phyloP scores from a whole-genome alignment of 2,113 vertebrate genomes.

The Tringa solitaria region DNA sequence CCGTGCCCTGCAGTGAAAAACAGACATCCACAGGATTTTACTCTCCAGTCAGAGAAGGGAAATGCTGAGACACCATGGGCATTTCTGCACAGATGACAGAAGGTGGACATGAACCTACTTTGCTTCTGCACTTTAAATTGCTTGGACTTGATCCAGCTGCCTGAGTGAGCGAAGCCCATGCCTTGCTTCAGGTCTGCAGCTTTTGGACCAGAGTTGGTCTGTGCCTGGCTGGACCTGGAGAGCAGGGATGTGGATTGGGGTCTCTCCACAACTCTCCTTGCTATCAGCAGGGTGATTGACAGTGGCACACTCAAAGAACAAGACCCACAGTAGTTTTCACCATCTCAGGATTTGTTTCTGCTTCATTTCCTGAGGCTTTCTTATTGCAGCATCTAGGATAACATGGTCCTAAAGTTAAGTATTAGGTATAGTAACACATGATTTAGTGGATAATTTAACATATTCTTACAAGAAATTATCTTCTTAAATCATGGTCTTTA shows the following conservation, averaged over 20 bases:
- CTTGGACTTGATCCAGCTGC: background rate
- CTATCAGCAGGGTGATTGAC: background rate
- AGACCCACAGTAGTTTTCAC: background rate
- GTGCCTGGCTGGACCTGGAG: background rate
- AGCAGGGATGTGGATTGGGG: background rate
- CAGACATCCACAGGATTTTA: background rate
- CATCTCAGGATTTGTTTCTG: background rate
- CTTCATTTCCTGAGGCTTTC: background rate
- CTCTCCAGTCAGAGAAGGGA: background rate
- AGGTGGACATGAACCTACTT: background rate
- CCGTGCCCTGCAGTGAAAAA: background rate
- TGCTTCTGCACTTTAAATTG: background rate
- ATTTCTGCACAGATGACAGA: background rate
- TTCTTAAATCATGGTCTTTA: background rate
- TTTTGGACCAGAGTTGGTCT: background rate
- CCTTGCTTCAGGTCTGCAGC: background rate
- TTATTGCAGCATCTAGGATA: background rate
- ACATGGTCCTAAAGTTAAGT: background rate
- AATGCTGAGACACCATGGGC: background rate
- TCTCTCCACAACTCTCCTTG: background rate
- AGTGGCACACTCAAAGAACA: background rate
- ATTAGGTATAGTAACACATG: background rate
- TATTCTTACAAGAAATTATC: background rate
- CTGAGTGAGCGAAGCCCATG: accelerated
- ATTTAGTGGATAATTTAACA: background rate